A percentile compares a stretch with the other conserved stretches of the same genome.
Conservation (phyloP, 2,888 invertebrate genomes). For the Meliscaeva auricollis region DNA sequence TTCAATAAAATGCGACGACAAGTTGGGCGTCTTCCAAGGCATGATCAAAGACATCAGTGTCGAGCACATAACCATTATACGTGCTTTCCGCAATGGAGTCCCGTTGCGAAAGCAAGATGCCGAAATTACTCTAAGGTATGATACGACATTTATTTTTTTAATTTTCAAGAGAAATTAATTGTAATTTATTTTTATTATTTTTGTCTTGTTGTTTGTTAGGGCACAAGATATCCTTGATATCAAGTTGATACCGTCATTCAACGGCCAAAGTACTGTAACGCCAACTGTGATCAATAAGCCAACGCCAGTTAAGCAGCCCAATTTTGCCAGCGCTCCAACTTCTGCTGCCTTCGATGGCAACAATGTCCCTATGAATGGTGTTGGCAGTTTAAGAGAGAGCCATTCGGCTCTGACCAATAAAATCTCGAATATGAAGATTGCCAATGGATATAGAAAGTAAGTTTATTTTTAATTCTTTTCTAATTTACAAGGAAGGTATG, state of each 20-base stretch:
- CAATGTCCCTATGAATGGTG: slow-evolving; percentile 43
- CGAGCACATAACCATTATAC: slow-evolving; percentile 89
- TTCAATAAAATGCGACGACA: slow-evolving; percentile 92
- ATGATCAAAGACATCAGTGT: slow-evolving; percentile 90
- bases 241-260: slow-evolving; percentile 89
- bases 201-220: slow-evolving; percentile 74
- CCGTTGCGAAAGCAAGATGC: slow-evolving; percentile 85
- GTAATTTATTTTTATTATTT: background rate
- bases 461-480: background rate
- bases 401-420: slow-evolving; percentile 80
- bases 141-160: background rate
- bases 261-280: slow-evolving; percentile 82
- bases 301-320: slow-evolving; percentile 83
- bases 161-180: background rate
- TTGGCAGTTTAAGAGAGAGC: slow-evolving; percentile 61
- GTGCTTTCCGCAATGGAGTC: slow-evolving; percentile 93
- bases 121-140: slow-evolving; percentile 87
- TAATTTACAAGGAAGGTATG: background rate
- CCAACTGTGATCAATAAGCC: slow-evolving; percentile 83
- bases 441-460: slow-evolving; percentile 78
- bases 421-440: slow-evolving; percentile 82
- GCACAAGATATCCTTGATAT: slow-evolving; percentile 89
- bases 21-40: slow-evolving; percentile 91
- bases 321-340: slow-evolving; percentile 80
- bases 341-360: slow-evolving; percentile 6